phyloP scores from a whole-genome alignment of 2,888 invertebrate genomes.

The Lasiommata megera region DNA sequence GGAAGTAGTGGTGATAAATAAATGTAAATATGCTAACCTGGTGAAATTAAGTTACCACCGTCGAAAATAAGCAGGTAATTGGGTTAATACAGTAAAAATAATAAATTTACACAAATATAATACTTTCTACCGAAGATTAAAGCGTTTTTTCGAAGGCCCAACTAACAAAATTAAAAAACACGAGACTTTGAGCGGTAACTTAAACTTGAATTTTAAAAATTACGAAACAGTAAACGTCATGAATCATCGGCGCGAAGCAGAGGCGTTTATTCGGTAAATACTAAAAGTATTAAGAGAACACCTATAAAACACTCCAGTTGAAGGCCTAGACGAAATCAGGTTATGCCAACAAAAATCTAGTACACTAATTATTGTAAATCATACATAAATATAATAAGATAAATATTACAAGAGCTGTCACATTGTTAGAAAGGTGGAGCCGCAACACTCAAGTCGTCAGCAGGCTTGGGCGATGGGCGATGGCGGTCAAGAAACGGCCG shows the following conservation, averaged over 20 bases:
- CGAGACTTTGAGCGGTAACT: too few relatives aligned
- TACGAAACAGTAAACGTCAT: conserved; percentile 24
- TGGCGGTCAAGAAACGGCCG: conserved; percentile 79
- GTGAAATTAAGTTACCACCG: too few relatives aligned
- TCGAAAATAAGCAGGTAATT: too few relatives aligned
- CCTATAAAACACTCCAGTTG: not conserved
- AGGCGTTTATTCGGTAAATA: conserved; percentile 34
- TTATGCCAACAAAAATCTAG: not conserved
- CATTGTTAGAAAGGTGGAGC: conserved; percentile 57
- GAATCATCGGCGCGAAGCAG: conserved; percentile 37
- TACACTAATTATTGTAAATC: not conserved
- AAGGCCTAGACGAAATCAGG: not conserved
- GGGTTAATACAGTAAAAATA: too few relatives aligned
- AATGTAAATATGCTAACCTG: too few relatives aligned
- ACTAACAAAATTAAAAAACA: too few relatives aligned
- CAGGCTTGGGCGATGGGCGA: conserved; percentile 76
- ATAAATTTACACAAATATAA: too few relatives aligned
- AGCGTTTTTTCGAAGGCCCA: too few relatives aligned
- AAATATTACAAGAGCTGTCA: conserved; percentile 20
- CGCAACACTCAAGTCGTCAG: conserved; percentile 46
- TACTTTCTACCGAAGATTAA: too few relatives aligned
- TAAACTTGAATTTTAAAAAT: not conserved
- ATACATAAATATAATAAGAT: not conserved
- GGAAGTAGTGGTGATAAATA: too few relatives aligned
- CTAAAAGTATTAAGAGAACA: not conserved